Percentiles rank a stretch among this genome's conserved stretches.
phyloP scores from a whole-genome alignment of 2,113 vertebrate genomes.

The Petromus typicus region DNA sequence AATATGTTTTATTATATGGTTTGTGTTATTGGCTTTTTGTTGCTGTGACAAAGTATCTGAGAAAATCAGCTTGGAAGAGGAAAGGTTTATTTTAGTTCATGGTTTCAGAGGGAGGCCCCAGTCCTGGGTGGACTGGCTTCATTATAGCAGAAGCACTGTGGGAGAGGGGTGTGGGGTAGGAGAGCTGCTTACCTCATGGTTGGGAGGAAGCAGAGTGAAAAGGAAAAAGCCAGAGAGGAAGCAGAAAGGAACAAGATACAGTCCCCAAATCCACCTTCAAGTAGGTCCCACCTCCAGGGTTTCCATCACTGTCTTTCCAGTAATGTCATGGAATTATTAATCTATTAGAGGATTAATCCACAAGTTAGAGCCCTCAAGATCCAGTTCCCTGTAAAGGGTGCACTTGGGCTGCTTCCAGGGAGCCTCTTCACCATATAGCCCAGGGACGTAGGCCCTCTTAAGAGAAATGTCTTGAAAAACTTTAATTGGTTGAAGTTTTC shows the following conservation, averaged over 20 bases:
- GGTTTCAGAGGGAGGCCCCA: background rate
- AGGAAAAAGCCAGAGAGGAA: background rate
- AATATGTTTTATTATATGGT: background rate
- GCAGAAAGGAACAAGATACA: background rate
- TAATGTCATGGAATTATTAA: background rate
- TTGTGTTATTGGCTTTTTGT: background rate
- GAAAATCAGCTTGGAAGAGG: background rate
- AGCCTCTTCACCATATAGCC: background rate
- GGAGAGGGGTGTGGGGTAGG: too few relatives aligned
- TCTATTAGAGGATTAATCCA: background rate
- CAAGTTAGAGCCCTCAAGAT: background rate
- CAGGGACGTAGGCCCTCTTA: background rate
- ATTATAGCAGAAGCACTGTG: background rate
- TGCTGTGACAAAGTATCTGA: background rate
- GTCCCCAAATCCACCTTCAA: background rate
- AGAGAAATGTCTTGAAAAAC: conserved; percentile 22
- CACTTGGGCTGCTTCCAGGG: background rate
- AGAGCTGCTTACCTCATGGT: background rate
- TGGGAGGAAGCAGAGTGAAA: background rate
- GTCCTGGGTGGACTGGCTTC: background rate
- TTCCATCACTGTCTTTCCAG: background rate
- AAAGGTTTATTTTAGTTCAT: background rate
- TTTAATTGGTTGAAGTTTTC: background rate
- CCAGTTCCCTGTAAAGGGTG: background rate
- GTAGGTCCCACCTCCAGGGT: background rate